These are phyloP conservation scores for Odontocerum albicorne DNA, from an alignment of 2,888 invertebrate genomes.

Conservation along the genomic window DNA sequence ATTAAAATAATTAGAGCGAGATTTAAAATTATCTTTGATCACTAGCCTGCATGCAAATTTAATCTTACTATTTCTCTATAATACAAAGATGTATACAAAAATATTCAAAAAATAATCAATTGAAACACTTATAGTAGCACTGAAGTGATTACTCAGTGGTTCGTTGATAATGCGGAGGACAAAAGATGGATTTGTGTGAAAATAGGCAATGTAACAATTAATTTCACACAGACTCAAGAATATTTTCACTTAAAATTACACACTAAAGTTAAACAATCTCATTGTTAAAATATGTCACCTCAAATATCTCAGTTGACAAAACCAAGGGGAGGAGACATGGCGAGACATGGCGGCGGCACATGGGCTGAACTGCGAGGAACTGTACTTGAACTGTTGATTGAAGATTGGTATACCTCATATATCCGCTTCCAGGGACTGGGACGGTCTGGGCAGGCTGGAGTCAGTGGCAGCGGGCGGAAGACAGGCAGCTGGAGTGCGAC, in stretches of 20 bases:
- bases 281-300: conserved; percentile 20
- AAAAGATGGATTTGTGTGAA: no score
- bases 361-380: not conserved
- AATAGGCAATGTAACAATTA: conserved; percentile 5
- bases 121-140: no score
- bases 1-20: no score
- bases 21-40: no score
- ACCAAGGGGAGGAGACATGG: not conserved
- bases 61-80: no score
- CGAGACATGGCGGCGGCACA: not conserved
- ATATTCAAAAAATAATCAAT: no score
- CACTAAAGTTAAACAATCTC: conserved; percentile 1
- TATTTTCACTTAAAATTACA: conserved; percentile 17
- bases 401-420: conserved; percentile 27
- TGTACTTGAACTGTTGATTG: conserved; percentile 1
- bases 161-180: no score
- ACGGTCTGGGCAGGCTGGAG: not conserved
- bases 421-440: conserved; percentile 3
- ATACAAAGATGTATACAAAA: no score
- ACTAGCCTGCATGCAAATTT: no score
- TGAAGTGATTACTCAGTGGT: no score
- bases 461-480: not conserved
- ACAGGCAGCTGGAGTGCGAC: not conserved
- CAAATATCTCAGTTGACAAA: conserved; percentile 14
- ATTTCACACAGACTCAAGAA: conserved; percentile 8